A percentile compares a stretch with the other conserved stretches of the same genome.
These are phyloP conservation scores for Schizaphis graminum DNA, from an alignment of 2,888 invertebrate species.

Conservation along the genomic window DNA sequence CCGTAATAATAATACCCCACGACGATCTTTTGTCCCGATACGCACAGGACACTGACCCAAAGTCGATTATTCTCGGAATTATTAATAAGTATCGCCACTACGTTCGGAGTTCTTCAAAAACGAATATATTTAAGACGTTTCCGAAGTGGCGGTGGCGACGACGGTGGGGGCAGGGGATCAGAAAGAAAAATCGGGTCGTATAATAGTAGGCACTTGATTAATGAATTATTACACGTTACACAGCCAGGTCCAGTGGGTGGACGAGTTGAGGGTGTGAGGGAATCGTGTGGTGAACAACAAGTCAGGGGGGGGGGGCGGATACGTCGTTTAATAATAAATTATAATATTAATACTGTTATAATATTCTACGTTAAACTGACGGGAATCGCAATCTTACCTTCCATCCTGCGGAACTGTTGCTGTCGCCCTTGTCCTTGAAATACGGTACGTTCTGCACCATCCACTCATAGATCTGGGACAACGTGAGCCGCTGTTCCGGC, in stretches of 20 bases:
- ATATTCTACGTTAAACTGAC: background rate
- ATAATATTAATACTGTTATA: too few relatives aligned
- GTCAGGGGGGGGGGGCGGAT: background rate
- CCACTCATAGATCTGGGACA: conserved; percentile 99
- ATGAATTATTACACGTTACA: background rate
- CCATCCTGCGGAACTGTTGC: conserved; percentile 99
- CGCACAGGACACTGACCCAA: conserved; percentile 51
- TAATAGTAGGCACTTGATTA: background rate
- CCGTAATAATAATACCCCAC: background rate
- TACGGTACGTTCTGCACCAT: conserved; percentile 99
- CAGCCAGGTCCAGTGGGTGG: too few relatives aligned
- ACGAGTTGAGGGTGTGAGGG: background rate
- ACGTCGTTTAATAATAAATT: background rate
- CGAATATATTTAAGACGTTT: background rate
- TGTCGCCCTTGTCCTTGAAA: conserved; percentile 99
- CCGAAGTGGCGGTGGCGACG: background rate
- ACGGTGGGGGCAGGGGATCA: background rate
- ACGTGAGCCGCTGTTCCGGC: conserved; percentile 93
- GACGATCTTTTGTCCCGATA: conserved; percentile 22
- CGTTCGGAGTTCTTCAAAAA: background rate
- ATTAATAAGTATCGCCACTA: conserved; percentile 15
- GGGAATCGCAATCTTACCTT: conserved; percentile 77
- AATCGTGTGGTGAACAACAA: background rate
- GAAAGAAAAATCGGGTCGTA: background rate
- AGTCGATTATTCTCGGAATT: conserved; percentile 31